These are phyloP conservation scores for Meteorus sp. DNA, from an alignment of 1,140 invertebrate species.

Conservation along the genomic window DNA sequence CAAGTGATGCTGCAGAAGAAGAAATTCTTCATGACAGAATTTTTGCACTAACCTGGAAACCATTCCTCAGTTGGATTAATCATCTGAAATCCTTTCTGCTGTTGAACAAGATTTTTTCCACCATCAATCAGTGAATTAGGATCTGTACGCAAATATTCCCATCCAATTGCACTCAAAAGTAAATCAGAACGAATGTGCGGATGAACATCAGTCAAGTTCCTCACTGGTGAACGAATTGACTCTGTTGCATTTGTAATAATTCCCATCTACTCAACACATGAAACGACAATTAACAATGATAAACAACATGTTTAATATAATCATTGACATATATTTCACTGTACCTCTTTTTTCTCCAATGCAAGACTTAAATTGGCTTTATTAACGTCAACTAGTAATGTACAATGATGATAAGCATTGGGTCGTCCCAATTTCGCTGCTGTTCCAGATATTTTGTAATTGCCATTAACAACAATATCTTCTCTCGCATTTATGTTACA, in stretches of 20 bases:
- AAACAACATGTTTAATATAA: background rate
- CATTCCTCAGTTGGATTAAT: slow-evolving; percentile 85
- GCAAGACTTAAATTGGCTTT: slow-evolving; percentile 69
- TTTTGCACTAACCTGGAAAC: slow-evolving; percentile 72
- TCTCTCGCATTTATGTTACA: slow-evolving; percentile 75
- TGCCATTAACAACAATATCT: slow-evolving; percentile 78
- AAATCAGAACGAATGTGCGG: slow-evolving; percentile 68
- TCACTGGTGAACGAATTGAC: slow-evolving; percentile 78
- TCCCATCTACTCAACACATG: slow-evolving; percentile 60
- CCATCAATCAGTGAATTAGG: slow-evolving; percentile 69
- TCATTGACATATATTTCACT: slow-evolving; percentile 31
- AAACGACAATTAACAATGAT: slow-evolving; percentile 29
- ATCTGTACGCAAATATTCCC: slow-evolving; percentile 77
- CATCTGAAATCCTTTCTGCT: slow-evolving; percentile 78
- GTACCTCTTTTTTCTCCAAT: slow-evolving; percentile 70
- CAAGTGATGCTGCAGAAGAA: background rate
- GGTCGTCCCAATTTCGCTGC: slow-evolving; percentile 84
- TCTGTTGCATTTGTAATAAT: slow-evolving; percentile 79
- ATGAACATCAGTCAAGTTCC: slow-evolving; percentile 76
- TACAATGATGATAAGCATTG: slow-evolving; percentile 94
- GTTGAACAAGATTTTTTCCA: slow-evolving; percentile 65
- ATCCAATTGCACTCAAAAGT: slow-evolving; percentile 74
- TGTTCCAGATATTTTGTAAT: slow-evolving; percentile 90
- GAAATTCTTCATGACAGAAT: slow-evolving; percentile 10
- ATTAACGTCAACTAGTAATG: slow-evolving; percentile 83